A percentile compares a stretch with the other conserved stretches of the same genome.
Conservation (phyloP, 1,140 invertebrate genomes). For the Leptinotarsa texana region DNA sequence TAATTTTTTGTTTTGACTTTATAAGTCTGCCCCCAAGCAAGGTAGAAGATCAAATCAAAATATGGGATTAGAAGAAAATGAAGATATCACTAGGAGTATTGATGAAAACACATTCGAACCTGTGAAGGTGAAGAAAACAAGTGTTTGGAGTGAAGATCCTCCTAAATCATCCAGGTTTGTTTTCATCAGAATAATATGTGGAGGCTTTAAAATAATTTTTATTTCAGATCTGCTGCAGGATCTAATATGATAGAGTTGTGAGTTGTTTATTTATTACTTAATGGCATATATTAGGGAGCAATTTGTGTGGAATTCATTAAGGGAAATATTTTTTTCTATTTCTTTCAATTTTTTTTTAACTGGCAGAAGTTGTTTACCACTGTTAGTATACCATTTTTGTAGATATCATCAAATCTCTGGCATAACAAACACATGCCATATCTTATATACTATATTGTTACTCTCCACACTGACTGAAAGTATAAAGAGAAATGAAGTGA, state of each 20-base stretch:
- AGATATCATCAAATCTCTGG: too few species aligned
- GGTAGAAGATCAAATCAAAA: constrained; percentile 44
- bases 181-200: not conserved
- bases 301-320: too few species aligned
- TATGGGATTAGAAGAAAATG: constrained; percentile 24
- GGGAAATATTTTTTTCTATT: too few species aligned
- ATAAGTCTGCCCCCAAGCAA: constrained; percentile 43
- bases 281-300: too few species aligned
- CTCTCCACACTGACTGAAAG: too few species aligned
- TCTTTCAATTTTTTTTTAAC: too few species aligned
- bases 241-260: constrained; percentile 51
- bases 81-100: constrained; percentile 30
- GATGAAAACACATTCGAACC: constrained; percentile 36
- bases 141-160: constrained; percentile 51
- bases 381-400: too few species aligned
- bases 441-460: too few species aligned
- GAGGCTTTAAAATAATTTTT: constrained; percentile 19
- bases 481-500: too few species aligned
- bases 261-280: constrained; percentile 20
- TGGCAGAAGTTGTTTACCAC: too few species aligned
- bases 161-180: constrained; percentile 48
- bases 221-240: constrained; percentile 37
- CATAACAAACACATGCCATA: too few species aligned
- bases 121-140: constrained; percentile 44
- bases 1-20: not conserved